phyloP scores from a whole-genome alignment of 2,113 vertebrate species.

The Ophiodon elongatus region DNA sequence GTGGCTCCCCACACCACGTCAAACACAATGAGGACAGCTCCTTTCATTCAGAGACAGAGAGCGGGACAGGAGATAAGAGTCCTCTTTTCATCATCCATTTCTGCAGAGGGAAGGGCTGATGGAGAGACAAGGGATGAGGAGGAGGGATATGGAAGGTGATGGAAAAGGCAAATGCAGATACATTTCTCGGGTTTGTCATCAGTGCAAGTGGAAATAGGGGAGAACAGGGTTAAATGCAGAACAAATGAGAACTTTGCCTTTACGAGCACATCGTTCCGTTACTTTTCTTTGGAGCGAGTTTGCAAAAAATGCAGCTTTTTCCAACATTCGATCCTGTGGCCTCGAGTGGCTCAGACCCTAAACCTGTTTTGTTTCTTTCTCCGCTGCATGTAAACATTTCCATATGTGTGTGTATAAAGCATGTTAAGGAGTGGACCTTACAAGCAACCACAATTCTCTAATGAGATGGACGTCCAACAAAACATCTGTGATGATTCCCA shows the following conservation, averaged over 20 bases:
- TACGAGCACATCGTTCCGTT: constrained; percentile 69
- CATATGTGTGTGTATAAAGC: constrained; percentile 66
- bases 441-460: constrained; percentile 56
- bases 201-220: constrained; percentile 44
- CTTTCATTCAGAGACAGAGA: constrained; percentile 39
- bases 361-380: constrained; percentile 38
- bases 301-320: constrained; percentile 55
- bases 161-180: constrained; percentile 20
- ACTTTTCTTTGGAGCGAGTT: constrained; percentile 46
- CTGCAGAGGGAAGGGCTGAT: not conserved
- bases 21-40: constrained; percentile 42
- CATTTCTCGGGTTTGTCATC: constrained; percentile 59
- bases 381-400: constrained; percentile 70
- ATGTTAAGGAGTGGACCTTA: constrained; percentile 56
- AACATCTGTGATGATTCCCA: constrained; percentile 75
- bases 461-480: constrained; percentile 53
- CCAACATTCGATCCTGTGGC: constrained; percentile 56
- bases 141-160: not conserved
- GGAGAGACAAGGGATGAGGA: constrained; percentile 9
- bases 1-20: constrained; percentile 25
- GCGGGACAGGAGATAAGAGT: constrained; percentile 47
- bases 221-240: constrained; percentile 57
- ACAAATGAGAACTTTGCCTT: constrained; percentile 69
- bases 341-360: constrained; percentile 58
- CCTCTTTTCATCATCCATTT: constrained; percentile 11